Conservation (phyloP, 2,113 vertebrate species). For the Harpagus bidentatus region DNA sequence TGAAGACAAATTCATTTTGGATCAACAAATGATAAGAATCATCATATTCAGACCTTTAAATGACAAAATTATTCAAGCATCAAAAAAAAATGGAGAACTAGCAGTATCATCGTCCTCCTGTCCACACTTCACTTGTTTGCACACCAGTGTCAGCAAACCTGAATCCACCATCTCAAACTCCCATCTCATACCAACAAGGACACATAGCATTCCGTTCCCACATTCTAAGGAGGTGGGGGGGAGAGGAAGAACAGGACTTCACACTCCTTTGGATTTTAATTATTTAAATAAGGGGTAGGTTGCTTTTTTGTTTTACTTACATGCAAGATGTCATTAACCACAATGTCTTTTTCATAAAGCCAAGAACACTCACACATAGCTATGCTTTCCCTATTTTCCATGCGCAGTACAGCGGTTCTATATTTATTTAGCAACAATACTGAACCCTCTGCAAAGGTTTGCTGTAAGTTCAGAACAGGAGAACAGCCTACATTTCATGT, state of each 20-base stretch:
- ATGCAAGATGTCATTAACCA: not conserved
- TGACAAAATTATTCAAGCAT: not conserved
- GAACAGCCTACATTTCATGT: slow-evolving; percentile 25
- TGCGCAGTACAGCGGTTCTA: not conserved
- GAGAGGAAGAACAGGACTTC: not conserved
- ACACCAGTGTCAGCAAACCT: not conserved
- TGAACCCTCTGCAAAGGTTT: not conserved
- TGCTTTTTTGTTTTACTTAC: not conserved
- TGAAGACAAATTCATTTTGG: not conserved
- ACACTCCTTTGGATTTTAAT: not conserved
- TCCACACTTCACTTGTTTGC: not conserved
- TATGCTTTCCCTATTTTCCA: not conserved
- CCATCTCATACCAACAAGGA: not conserved
- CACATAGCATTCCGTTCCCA: not conserved
- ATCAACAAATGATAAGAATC: not conserved
- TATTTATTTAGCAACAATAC: not conserved
- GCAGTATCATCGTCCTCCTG: not conserved
- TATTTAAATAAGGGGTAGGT: not conserved
- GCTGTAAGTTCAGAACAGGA: not conserved
- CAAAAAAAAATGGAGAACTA: not conserved
- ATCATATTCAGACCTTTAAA: not conserved
- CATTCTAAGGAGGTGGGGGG: fast-evolving
- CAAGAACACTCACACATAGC: not conserved
- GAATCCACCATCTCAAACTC: not conserved
- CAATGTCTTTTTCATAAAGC: not conserved